These are phyloP conservation scores for Apis laboriosa DNA, from an alignment of 1,140 invertebrate species.

Conservation along the genomic window DNA sequence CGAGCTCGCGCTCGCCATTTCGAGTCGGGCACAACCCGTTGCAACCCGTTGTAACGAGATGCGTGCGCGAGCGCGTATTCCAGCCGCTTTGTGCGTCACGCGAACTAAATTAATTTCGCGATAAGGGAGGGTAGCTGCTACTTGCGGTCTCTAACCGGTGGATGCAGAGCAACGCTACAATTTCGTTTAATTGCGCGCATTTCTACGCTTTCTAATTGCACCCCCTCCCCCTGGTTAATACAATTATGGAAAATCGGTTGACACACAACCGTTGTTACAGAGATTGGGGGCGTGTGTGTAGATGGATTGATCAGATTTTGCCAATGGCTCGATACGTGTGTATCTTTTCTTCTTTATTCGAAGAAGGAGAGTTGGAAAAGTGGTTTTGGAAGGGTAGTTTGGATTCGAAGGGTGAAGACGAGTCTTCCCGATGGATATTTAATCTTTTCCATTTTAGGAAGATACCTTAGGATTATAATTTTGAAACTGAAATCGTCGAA, in stretches of 20 bases:
- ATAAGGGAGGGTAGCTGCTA: conserved; percentile 38
- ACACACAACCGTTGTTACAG: background rate
- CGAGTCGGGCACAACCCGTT: background rate
- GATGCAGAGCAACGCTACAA: background rate
- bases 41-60: conserved; percentile 42
- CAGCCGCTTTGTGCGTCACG: conserved; percentile 47
- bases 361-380: too few species aligned
- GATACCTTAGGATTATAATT: too few species aligned
- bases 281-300: background rate
- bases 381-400: too few species aligned
- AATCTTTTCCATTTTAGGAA: too few species aligned
- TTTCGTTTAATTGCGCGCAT: conserved; percentile 15
- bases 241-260: background rate
- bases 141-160: background rate
- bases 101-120: conserved; percentile 59
- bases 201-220: conserved; percentile 14
- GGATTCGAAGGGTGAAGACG: too few species aligned
- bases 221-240: background rate
- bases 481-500: too few species aligned
- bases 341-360: too few species aligned
- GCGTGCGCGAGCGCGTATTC: conserved; percentile 13
- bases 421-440: too few species aligned
- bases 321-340: too few species aligned
- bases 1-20: background rate
- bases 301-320: background rate